Base-by-base conservation (phyloP, 2,888 invertebrate genomes). In the Agrenia bidenticulata region DNA sequence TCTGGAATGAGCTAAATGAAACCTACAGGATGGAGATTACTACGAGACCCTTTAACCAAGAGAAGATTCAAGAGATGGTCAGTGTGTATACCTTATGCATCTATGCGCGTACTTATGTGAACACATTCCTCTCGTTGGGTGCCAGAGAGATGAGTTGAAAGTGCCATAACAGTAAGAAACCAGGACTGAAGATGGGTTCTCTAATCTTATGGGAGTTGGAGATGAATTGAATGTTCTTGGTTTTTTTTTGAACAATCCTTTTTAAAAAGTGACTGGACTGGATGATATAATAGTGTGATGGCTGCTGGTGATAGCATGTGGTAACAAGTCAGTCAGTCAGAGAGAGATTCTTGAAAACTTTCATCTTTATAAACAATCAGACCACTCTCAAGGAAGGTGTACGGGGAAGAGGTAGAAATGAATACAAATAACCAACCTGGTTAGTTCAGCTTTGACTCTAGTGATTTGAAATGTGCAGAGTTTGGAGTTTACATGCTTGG, bases 161-260 rank as follows among this genome's bases (percentile, higher is more conserved):
- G 41, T 57, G 56, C 56, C 56, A 57, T 39, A 57, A 57, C 56
- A 57, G 37, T 17, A 45, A 45, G 5, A 32, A 32, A 32, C 5
- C 4, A 32, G 32, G 5, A 7, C 11, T 32, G 11, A 32, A 32
- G 4, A 32, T 32, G 32, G 4, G 32, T 11, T 32, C 11, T 32
- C 32, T 7, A 32, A 45, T 45, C 9, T 15, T 45, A 45, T 45
- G 5, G 45, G 19, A 45, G 45, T 45, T 15, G 45, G 4, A 45
- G n/a, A 45, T 45, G 45, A 45, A 45, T 45, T 45, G 19, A 19
- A 45, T 45, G 9, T 45, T 45, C 45, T 45, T n/a, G 15, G 45
- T 45, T 19, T 17, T 45, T 17, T 32, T 32, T 11, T 45, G 4
- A 45, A 17, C 45, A 45, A 45, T 45, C 45, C 45, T 45, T 45